Base-by-base conservation (phyloP, 2,888 invertebrate species). In the Leptodirus hochenwartii region DNA sequence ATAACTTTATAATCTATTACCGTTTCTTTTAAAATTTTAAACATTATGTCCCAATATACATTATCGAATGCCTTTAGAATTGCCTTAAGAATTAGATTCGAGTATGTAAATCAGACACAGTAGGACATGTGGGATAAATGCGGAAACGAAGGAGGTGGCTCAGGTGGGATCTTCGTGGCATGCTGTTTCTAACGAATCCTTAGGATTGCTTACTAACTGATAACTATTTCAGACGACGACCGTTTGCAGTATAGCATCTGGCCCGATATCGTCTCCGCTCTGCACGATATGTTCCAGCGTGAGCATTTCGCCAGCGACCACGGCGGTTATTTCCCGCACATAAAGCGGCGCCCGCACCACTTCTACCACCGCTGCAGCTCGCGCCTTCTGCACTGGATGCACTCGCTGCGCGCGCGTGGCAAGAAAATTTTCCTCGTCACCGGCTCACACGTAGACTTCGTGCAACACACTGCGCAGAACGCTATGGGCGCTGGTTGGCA, bases 371-470 rank as follows among this genome's bases (percentile, higher is more conserved):
- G 61, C 41, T 69, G 68, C 36, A 59, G 58, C 28, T 41, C 50
- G 1, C 44, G 54, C 25, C 51, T 68, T 4, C 41, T 68, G 2
- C 42, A 56, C 4, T 77, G 76, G 75, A 50, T 80, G 8, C 53
- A 54, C 38, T 47, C 62, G 22, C 40, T 79, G 15, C 64, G 58
- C 32, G 41, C 56, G 20, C 47, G 53, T 17, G 58, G 60, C 1
- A 70, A 69, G 41, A 54, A 58, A 27, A 54, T 70, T 3, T 79
- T 72, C 49, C 53, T 81, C 4, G 55, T 80, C 11, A 80, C 80
- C 2, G 78, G 78, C 2, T 77, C 80, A 0, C 63, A 73, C 46
- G 58, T 63, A 4, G 78, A 79, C 48, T 78, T 70, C 54, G 76
- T 71, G 1, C 56, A 65, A 25, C 61, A 69, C 16, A 69, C 69